Evolutionary conservation across 2,797 vertebrate genomes (phyloP), one percentile per base, ranked within the genome.

Genomic region (Chrysolophus pictus): DNA sequence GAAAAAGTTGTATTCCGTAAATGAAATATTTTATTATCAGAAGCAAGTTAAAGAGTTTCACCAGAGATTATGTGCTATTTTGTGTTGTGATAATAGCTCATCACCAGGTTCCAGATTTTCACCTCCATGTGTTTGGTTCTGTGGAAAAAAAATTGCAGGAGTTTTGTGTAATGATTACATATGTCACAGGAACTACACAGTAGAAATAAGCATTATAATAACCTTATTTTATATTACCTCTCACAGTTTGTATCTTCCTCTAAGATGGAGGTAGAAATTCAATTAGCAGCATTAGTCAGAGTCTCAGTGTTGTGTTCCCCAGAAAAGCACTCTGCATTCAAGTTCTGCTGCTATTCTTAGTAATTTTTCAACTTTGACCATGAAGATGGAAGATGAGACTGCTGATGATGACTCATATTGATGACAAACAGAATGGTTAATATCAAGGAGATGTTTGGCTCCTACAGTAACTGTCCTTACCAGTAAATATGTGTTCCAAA

Each of bases 321-420:
- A 59, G 87, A 81, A 97, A 89, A 93, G 62, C 37, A 63, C 62
- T 91, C 90, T 71, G 51, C 88, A 93, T 65, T 86, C 70, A 91
- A 87, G 55, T 94, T 96, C 90, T 85, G 67, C 37, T 80, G 89
- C 95, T 97, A 94, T 97, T 97, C 84, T 97, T 97, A 96, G 96
- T 46, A 53, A 26, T 51, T 96, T 96, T 96, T 94, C 85, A 76
- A 70, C 93, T 94, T 92, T 89, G 41, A 46, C 56, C 3, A 4
- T 76, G 91, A 88, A n/a, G 46, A 74, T 85, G 79, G 93, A 96
- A 96, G 93, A 79, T 72, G 88, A 96, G 74, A 91, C 93, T 81
- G 39, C 75, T 86, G 53, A 69, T 88, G 74, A 46, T 94, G 96
- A 92, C 47, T 92, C 90, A 95, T 14, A 22, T 47, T 88, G 91